Conservation (phyloP, 2,113 vertebrate genomes). For the Sturnira hondurensis region DNA sequence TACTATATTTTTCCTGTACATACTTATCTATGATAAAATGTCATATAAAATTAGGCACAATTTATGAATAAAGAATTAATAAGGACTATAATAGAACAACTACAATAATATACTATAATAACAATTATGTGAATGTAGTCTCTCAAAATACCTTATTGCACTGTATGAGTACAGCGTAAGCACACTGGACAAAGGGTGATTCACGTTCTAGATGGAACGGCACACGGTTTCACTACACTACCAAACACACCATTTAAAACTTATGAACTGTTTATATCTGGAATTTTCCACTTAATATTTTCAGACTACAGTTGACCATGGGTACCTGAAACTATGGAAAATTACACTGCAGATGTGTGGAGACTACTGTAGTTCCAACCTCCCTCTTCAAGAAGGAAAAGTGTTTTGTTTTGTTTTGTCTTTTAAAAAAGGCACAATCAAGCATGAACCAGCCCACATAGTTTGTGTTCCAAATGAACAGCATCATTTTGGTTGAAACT, state of each 20-base stretch:
- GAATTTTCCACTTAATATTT: neutral
- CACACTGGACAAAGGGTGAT: neutral
- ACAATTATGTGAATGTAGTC: neutral
- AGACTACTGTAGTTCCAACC: slow-evolving; percentile 42
- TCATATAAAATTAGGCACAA: neutral
- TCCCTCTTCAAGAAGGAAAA: slow-evolving; percentile 5
- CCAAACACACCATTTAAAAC: neutral
- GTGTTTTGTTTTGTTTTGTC: neutral
- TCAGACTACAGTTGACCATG: neutral
- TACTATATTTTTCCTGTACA: neutral
- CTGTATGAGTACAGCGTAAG: neutral
- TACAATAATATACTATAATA: neutral
- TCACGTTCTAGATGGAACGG: neutral
- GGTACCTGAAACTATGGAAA: neutral
- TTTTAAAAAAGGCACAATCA: too few species aligned
- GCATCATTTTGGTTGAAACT: neutral
- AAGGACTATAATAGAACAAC: neutral
- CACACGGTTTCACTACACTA: neutral
- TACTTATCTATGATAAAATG: neutral
- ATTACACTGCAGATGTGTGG: neutral
- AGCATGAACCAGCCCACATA: neutral
- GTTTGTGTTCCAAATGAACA: neutral
- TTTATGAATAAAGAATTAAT: neutral
- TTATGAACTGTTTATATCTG: neutral
- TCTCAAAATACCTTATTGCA: neutral